Conservation (phyloP, 2,797 vertebrate species). For the Pipistrellus pygmaeus region DNA sequence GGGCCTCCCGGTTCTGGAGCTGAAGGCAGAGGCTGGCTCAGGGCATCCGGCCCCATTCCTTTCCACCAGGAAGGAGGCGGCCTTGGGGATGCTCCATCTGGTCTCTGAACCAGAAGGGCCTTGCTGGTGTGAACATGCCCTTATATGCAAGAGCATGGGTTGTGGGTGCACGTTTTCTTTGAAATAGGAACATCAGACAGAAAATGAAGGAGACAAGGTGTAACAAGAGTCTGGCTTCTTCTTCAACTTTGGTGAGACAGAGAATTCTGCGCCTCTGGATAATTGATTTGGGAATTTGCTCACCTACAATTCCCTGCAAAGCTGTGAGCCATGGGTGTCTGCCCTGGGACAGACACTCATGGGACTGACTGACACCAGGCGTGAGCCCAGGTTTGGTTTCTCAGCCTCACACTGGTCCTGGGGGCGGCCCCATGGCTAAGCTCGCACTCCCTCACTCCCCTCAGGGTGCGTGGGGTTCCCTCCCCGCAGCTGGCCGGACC, state of each 20-base stretch:
- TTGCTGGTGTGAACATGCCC: background rate
- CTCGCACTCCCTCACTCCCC: background rate
- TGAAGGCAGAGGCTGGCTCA: background rate
- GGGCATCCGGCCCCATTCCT: background rate
- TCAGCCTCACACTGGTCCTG: background rate
- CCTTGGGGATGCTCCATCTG: background rate
- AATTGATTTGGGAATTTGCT: background rate
- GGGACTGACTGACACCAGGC: background rate
- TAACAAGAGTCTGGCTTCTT: background rate
- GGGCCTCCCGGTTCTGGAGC: background rate
- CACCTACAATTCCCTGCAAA: no score
- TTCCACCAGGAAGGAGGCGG: background rate
- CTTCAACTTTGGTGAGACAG: background rate
- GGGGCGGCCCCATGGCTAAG: background rate
- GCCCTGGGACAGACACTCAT: background rate
- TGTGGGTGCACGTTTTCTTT: background rate
- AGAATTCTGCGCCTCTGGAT: background rate
- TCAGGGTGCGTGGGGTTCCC: background rate
- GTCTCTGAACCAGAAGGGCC: background rate
- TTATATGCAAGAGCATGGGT: background rate
- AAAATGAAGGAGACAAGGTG: background rate
- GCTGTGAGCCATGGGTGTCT: background rate
- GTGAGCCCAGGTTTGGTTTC: background rate
- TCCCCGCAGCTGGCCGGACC: accelerated
- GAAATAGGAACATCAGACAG: background rate